Percentiles rank a stretch among this genome's conserved stretches.
These are phyloP conservation scores for Galemys pyrenaicus DNA, from an alignment of 2,113 vertebrate species.

Conservation along the genomic window DNA sequence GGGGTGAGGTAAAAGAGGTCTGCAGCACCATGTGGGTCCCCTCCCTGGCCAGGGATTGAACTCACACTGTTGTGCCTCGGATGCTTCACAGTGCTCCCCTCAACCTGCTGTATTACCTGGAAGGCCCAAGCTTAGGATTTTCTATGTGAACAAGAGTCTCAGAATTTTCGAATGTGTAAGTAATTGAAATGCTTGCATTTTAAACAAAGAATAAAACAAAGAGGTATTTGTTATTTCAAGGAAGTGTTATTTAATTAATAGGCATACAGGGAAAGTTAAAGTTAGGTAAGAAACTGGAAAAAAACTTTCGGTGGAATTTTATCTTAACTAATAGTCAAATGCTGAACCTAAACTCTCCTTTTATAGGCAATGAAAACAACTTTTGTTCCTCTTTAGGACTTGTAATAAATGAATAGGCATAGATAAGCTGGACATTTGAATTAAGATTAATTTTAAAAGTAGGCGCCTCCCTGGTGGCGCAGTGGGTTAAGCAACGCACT, in stretches of 20 bases:
- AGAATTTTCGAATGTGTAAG: neutral
- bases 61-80: too few species aligned
- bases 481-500: too few species aligned
- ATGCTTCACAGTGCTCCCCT: too few species aligned
- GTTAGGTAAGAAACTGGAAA: neutral
- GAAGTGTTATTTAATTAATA: neutral
- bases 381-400: neutral
- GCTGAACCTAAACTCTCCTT: neutral
- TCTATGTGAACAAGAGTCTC: neutral
- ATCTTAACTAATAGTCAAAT: neutral
- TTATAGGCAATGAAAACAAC: neutral
- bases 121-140: neutral
- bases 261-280: neutral
- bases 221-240: neutral
- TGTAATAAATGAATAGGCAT: neutral
- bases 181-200: constrained; percentile 12
- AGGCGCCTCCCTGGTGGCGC: too few species aligned
- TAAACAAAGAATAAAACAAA: neutral
- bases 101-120: too few species aligned
- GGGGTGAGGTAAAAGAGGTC: too few species aligned
- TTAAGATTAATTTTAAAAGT: neutral
- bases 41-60: too few species aligned
- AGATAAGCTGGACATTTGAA: neutral
- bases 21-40: too few species aligned
- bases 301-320: neutral